Conservation (phyloP, 2,797 vertebrate genomes). For the Harpagifer antarcticus region DNA sequence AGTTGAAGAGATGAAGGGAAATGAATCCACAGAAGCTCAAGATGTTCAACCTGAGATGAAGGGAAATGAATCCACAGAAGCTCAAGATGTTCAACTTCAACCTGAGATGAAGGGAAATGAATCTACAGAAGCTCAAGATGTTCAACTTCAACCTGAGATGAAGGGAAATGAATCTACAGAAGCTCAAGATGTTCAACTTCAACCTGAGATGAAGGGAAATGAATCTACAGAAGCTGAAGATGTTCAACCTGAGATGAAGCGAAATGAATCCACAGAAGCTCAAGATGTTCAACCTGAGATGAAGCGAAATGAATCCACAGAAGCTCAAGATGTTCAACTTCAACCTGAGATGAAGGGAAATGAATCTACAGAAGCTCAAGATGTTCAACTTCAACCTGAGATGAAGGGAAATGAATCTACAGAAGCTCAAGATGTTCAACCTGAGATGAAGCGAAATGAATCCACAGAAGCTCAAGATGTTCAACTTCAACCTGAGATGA, state of each 20-base stretch:
- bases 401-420: too few species aligned
- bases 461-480: conserved; percentile 16
- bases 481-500: conserved; percentile 8
- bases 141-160: too few species aligned
- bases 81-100: conserved; percentile 31
- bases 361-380: conserved; percentile 4
- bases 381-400: neutral
- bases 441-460: conserved; percentile 25
- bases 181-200: too few species aligned
- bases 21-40: conserved; percentile 6
- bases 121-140: neutral
- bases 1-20: conserved; percentile 45
- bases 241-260: conserved; percentile 3
- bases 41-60: conserved; percentile 67
- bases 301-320: neutral
- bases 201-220: conserved; percentile 23
- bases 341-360: conserved; percentile 26
- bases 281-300: too few species aligned
- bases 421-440: neutral
- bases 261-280: too few species aligned
- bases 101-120: conserved; percentile 62
- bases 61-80: conserved; percentile 12
- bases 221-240: conserved; percentile 25
- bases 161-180: too few species aligned
- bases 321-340: conserved; percentile 29